Evolutionary conservation across 2,113 vertebrate species (phyloP).

Genomic region (Odontesthes bonariensis): DNA sequence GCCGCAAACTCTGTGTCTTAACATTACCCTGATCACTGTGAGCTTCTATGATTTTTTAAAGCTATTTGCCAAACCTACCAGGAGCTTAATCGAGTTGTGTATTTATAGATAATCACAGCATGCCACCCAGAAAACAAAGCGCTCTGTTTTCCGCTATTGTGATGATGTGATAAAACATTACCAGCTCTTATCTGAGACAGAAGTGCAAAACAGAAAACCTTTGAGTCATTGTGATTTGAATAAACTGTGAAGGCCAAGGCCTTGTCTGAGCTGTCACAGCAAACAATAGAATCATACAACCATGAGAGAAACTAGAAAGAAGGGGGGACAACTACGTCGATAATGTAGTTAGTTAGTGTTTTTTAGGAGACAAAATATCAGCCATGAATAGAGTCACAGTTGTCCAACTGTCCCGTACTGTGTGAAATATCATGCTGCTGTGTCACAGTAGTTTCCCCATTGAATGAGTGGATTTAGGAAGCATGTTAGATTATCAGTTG

Average conservation of each 20-base stretch:
- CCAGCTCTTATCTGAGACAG: slow-evolving; percentile 43
- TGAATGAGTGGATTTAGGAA: background rate
- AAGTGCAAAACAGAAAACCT: slow-evolving; percentile 39
- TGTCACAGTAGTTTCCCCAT: background rate
- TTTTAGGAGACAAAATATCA: background rate
- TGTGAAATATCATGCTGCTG: background rate
- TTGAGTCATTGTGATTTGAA: slow-evolving; percentile 47
- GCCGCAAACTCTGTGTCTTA: slow-evolving; percentile 11
- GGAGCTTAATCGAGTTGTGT: slow-evolving; percentile 29
- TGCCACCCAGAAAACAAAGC: slow-evolving; percentile 44
- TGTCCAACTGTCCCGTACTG: background rate
- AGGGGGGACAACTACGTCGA: background rate
- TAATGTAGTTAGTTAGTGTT: background rate
- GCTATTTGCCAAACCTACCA: slow-evolving; percentile 19
- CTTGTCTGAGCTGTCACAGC: slow-evolving; percentile 7
- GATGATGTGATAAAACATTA: slow-evolving; percentile 48
- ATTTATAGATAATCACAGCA: slow-evolving; percentile 69
- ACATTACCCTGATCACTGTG: background rate
- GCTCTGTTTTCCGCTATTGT: slow-evolving; percentile 24
- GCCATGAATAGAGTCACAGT: background rate
- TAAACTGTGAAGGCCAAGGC: slow-evolving; percentile 29
- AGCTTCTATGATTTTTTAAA: slow-evolving; percentile 41
- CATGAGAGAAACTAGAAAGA: slow-evolving; percentile 1
- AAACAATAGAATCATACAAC: slow-evolving; percentile 12
- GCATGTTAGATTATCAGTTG: too few relatives aligned